phyloP scores from a whole-genome alignment of 2,888 invertebrate genomes.

The Odontothrips loti region DNA sequence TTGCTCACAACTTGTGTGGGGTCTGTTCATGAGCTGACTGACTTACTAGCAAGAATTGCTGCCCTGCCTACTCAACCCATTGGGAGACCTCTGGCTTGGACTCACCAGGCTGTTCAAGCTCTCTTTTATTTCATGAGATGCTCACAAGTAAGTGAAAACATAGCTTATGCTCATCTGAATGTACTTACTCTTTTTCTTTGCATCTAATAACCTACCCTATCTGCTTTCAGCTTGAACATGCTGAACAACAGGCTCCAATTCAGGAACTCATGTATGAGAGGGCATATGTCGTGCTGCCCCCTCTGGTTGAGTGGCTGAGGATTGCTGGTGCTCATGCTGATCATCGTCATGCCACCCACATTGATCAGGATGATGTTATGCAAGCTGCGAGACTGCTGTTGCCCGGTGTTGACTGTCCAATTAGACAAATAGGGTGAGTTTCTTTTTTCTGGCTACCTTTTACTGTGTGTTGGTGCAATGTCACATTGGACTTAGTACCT shows the following conservation, averaged over 20 bases:
- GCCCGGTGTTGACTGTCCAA: slow-evolving; percentile 86
- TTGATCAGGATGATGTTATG: slow-evolving; percentile 81
- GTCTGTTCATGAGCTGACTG: slow-evolving; percentile 71
- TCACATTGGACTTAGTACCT: not conserved
- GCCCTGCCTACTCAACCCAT: slow-evolving; percentile 36
- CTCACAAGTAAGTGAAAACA: slow-evolving; percentile 59
- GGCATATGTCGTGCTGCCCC: slow-evolving; percentile 82
- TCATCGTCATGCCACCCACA: slow-evolving; percentile 68
- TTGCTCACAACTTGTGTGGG: slow-evolving; percentile 86
- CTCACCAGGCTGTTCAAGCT: slow-evolving; percentile 61
- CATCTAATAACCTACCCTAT: not conserved
- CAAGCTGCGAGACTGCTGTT: slow-evolving; percentile 80
- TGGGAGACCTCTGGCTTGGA: slow-evolving; percentile 40
- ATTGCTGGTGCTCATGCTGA: slow-evolving; percentile 78
- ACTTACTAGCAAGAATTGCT: slow-evolving; percentile 58
- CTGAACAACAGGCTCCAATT: slow-evolving; percentile 63
- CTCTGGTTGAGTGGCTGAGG: slow-evolving; percentile 85
- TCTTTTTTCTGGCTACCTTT: not conserved
- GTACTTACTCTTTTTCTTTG: not conserved
- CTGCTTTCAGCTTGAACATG: slow-evolving; percentile 44
- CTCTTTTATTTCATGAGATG: slow-evolving; percentile 90
- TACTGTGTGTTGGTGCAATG: not conserved
- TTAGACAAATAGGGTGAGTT: slow-evolving; percentile 63
- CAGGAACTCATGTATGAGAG: slow-evolving; percentile 80
- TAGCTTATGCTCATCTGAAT: not conserved